These are phyloP conservation scores for Paralichthys olivaceus DNA, from an alignment of 2,113 vertebrate species.

Conservation along the genomic window DNA sequence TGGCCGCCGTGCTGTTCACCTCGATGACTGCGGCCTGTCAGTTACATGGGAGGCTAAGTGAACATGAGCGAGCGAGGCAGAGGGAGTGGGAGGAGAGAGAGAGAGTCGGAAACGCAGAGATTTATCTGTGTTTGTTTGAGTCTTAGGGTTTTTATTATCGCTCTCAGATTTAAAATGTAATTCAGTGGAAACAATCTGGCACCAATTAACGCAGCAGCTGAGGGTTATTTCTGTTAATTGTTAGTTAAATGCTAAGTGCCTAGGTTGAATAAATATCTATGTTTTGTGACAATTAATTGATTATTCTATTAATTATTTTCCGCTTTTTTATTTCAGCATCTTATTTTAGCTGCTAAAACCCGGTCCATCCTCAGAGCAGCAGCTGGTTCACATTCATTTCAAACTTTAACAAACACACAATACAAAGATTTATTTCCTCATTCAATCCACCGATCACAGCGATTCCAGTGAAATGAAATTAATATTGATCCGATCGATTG, in stretches of 20 bases:
- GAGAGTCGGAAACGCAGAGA: constrained; percentile 37
- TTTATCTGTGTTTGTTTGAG: constrained; percentile 41
- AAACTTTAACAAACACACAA: too few species aligned
- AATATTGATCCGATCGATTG: too few species aligned
- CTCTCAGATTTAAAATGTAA: constrained; percentile 28
- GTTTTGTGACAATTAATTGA: too few species aligned
- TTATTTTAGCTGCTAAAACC: too few species aligned
- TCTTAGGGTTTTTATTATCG: constrained; percentile 19
- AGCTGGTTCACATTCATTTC: too few species aligned
- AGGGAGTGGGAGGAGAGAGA: constrained; percentile 58
- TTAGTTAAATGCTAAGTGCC: constrained; percentile 27
- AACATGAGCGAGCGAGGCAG: constrained; percentile 43
- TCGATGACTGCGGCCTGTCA: constrained; percentile 77
- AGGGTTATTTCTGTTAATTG: constrained; percentile 26
- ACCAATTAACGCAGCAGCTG: constrained; percentile 25
- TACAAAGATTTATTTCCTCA: too few species aligned
- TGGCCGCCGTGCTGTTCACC: constrained; percentile 71
- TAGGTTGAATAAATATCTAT: constrained; percentile 6
- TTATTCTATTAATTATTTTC: too few species aligned
- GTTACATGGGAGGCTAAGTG: constrained; percentile 61
- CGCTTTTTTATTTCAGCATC: too few species aligned
- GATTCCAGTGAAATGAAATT: not conserved
- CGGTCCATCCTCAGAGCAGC: too few species aligned
- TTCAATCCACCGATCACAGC: too few species aligned
- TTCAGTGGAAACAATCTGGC: constrained; percentile 43